Evolutionary conservation across 2,113 vertebrate genomes (phyloP), one percentile per base, ranked within the genome.

Genomic region (Camelus bactrianus): DNA sequence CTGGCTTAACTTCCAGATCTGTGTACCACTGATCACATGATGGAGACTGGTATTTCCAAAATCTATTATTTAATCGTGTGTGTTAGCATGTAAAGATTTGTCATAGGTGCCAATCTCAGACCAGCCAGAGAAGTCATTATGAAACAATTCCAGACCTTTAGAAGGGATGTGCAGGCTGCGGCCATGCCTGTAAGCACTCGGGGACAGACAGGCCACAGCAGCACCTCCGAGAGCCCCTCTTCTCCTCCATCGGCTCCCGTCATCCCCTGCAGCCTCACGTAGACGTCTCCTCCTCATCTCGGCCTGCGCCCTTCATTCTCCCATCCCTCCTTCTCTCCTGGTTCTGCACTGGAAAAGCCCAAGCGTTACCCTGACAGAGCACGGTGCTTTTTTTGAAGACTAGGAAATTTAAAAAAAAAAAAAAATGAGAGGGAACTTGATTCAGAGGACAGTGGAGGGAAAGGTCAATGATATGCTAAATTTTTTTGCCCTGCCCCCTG

Each of bases 91-190:
- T 84, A 67, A 60, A 93, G 64, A 42, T 60, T 60, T 83, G 46
- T 58, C 79, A 32, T 4, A 52, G 20, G 8, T 83, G 73, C 11
- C 4, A 24, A 50, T 77, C 30, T 73, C 62, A 84, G 93, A 69
- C 5, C 8, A 75, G 56, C 28, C 52, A 81, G 88, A 73, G 28
- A n/a, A 54, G 12, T 48, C 50, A 70, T 82, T 93, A 91, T 12
- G 65, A 90, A 96, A 72, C 80, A 95, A 83, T 16, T 67, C 24
- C 95, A 76, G 26, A n/a, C 6, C 20, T 84, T 83, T 70, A 35
- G 28, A 56, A 89, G 60, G 75, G 7, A 52, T 13, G 16, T 17
- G 16, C 10, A 60, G 42, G 24, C 16, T 8, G 12, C 26, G 42
- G 13, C 12, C 75, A 69, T 1, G 28, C 4, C 24, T 42, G 12